Base-by-base conservation (phyloP, 2,888 invertebrate species). In the Luperina nickerlii region DNA sequence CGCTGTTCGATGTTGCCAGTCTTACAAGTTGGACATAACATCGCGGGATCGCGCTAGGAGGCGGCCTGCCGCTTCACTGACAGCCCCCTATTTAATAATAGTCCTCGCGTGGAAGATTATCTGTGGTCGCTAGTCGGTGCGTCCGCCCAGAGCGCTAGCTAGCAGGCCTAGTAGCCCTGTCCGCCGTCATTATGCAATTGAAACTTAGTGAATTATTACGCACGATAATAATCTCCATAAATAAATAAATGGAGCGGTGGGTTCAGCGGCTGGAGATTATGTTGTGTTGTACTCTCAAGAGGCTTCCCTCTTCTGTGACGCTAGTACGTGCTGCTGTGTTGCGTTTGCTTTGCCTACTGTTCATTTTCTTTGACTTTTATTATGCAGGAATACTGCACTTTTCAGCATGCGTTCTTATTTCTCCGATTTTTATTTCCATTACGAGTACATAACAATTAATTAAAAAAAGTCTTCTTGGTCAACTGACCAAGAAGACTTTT, bases 121-220 rank as follows among this genome's bases (percentile, higher is more conserved):
- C 96, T 94, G 85, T 89, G 80, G 81, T 85, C 81, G 82, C 85
- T 81, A 75, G 89, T 88, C 87, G 85, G 82, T 74, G 92, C 93
- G 95, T 95, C 94, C 95, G 96, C 95, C 96, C 93, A 91, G 93
- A 95, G 95, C 91, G 84, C 83, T 88, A 83, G 87, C 88, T 82
- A 85, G 86, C 82, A 83, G 88, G 89, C 91, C 92, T 96, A 92
- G 96, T 96, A 96, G 96, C 94, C 91, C 92, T 94, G 95, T 95
- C 95, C 91, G 95, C 95, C 95, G 92, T 96, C 96, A 96, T 97
- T 96, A 97, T 95, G 96, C 97, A 96, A 97, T 97, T 97, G 97
- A 97, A 97, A 96, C 95, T 96, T 96, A 96, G 95, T 96, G 97
- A 97, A 96, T 96, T 96, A 97, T 96, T 95, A 96, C 96, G 94